These are phyloP conservation scores for Octonoba sinensis DNA, from an alignment of 2,888 invertebrate species.

Conservation along the genomic window DNA sequence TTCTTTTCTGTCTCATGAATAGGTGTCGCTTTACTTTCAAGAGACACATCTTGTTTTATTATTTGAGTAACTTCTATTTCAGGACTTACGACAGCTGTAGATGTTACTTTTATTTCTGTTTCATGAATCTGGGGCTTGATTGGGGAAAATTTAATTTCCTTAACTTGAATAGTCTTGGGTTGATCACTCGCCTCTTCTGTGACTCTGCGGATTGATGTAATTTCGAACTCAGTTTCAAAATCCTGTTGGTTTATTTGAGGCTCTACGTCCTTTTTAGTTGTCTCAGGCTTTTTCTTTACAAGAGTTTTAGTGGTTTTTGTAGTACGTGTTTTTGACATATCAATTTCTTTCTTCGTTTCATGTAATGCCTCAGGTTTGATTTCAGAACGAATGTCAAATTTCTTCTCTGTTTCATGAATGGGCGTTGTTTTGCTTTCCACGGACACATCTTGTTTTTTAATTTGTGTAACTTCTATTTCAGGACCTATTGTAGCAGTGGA, in stretches of 20 bases:
- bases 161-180: background rate
- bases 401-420: slow-evolving; percentile 21
- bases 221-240: slow-evolving; percentile 36
- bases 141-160: slow-evolving; percentile 27
- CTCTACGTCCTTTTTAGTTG: slow-evolving; percentile 30
- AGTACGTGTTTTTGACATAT: slow-evolving; percentile 8
- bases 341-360: slow-evolving; percentile 38
- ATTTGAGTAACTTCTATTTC: slow-evolving; percentile 50
- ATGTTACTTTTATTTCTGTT: slow-evolving; percentile 36
- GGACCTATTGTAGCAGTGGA: slow-evolving; percentile 33
- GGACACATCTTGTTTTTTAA: slow-evolving; percentile 38
- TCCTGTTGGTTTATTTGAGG: slow-evolving; percentile 14
- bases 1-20: slow-evolving; percentile 32
- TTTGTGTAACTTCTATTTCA: slow-evolving; percentile 52
- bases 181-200: slow-evolving; percentile 6
- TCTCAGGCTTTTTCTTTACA: slow-evolving; percentile 24
- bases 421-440: slow-evolving; percentile 58
- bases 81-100: slow-evolving; percentile 31
- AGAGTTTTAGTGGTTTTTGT: slow-evolving; percentile 9
- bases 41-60: slow-evolving; percentile 36
- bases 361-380: too few relatives aligned
- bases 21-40: slow-evolving; percentile 58
- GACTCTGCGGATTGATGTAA: slow-evolving; percentile 38
- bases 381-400: too few relatives aligned
- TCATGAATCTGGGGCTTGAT: slow-evolving; percentile 39